Percentiles rank a stretch among this genome's conserved stretches.
Evolutionary conservation across 1,140 invertebrate genomes (phyloP).

Genomic region (Pogonomyrmex californicus): DNA sequence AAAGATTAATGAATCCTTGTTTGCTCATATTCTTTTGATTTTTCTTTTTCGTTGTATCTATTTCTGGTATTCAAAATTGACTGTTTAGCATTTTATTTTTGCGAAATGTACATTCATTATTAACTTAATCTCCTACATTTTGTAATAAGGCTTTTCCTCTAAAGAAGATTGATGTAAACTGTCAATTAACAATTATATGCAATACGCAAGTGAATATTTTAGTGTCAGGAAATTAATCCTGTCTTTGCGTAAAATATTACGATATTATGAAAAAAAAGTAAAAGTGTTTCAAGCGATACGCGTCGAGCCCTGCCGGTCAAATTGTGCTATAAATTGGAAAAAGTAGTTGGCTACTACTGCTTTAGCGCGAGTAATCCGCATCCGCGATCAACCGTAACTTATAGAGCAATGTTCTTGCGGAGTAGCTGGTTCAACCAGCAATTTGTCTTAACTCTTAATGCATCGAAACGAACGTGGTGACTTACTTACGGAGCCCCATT

Average conservation of each 20-base stretch:
- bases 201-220: not conserved
- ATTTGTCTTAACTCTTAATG: conserved; percentile 11
- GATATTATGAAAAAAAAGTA: not conserved
- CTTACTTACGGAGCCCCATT: not conserved
- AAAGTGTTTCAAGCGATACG: not conserved
- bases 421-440: not conserved
- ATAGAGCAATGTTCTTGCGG: not conserved
- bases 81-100: not conserved
- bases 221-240: not conserved
- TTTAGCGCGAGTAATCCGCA: not conserved
- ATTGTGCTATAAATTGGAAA: not conserved
- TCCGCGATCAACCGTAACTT: conserved; percentile 31
- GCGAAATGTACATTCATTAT: not conserved
- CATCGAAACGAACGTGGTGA: not conserved
- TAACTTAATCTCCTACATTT: not conserved
- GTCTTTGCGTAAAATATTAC: not conserved
- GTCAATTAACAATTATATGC: not conserved
- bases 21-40: not conserved
- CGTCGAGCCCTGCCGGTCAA: not conserved
- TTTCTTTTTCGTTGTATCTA: not conserved
- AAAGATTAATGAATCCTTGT: conserved; percentile 15
- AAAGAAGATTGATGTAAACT: not conserved
- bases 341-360: not conserved
- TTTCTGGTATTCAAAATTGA: not conserved
- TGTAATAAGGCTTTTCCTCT: not conserved